Evolutionary conservation across 2,113 vertebrate genomes (phyloP).

Genomic region (Turdus rufiventris): DNA sequence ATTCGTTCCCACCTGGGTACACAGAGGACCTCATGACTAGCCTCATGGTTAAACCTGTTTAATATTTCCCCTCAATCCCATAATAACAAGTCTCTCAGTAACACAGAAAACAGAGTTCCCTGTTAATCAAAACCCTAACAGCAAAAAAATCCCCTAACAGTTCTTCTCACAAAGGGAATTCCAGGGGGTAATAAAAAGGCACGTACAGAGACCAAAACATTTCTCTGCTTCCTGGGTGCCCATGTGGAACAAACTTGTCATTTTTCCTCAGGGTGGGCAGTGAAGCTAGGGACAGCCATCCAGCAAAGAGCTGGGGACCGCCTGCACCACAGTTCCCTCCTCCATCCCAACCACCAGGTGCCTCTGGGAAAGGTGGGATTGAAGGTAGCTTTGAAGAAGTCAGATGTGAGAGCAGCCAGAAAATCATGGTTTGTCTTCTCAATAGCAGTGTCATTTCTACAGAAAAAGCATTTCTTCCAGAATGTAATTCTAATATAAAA

Average conservation of each 20-base stretch:
- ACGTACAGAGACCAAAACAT: background rate
- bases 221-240: background rate
- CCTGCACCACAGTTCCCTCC: background rate
- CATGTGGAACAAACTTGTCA: background rate
- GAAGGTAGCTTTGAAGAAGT: background rate
- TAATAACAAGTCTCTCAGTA: background rate
- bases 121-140: background rate
- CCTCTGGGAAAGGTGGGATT: background rate
- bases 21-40: background rate
- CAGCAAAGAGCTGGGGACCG: background rate
- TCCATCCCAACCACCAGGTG: background rate
- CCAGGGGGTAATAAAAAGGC: background rate
- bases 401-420: background rate
- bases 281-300: background rate
- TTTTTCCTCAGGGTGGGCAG: background rate
- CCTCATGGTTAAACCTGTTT: background rate
- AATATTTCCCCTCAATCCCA: background rate
- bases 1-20: background rate
- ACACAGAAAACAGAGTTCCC: background rate
- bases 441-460: background rate
- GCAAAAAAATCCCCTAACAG: background rate
- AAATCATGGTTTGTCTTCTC: background rate
- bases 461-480: slow-evolving; percentile 32
- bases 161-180: background rate
- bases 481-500: slow-evolving; percentile 29